phyloP scores from a whole-genome alignment of 1,140 invertebrate genomes.

The Drusus annulatus region DNA sequence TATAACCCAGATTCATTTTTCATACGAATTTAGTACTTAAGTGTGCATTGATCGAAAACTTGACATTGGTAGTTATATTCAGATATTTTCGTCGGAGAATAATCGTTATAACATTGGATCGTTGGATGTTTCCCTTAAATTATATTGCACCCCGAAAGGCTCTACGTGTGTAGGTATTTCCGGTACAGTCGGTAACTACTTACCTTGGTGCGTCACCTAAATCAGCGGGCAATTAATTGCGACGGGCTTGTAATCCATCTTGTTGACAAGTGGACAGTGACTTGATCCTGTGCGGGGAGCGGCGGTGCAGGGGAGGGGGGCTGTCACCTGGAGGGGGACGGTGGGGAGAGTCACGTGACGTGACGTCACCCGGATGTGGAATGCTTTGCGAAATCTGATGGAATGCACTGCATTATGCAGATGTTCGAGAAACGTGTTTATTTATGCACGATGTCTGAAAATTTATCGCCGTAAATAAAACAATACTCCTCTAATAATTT shows the following conservation, averaged over 20 bases:
- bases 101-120: no score
- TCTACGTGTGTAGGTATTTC: background rate
- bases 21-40: no score
- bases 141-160: background rate
- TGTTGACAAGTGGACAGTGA: slow-evolving; percentile 59
- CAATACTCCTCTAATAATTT: no score
- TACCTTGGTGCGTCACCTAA: slow-evolving; percentile 50
- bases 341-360: background rate
- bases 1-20: no score
- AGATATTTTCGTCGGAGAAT: no score
- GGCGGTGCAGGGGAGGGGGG: slow-evolving; percentile 29
- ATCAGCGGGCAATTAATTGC: slow-evolving; percentile 59
- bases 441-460: no score
- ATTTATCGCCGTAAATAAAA: no score
- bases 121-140: slow-evolving; percentile 1
- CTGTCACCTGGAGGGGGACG: slow-evolving; percentile 30
- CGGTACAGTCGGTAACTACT: no score
- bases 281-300: slow-evolving; percentile 44
- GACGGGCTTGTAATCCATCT: slow-evolving; percentile 58
- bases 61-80: no score
- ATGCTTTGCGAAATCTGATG: background rate
- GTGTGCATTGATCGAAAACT: no score
- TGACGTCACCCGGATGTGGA: slow-evolving; percentile 2
- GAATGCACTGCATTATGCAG: no score
- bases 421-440: no score